Conservation (phyloP, 2,888 invertebrate species). For the Perizoma affinitatum region DNA sequence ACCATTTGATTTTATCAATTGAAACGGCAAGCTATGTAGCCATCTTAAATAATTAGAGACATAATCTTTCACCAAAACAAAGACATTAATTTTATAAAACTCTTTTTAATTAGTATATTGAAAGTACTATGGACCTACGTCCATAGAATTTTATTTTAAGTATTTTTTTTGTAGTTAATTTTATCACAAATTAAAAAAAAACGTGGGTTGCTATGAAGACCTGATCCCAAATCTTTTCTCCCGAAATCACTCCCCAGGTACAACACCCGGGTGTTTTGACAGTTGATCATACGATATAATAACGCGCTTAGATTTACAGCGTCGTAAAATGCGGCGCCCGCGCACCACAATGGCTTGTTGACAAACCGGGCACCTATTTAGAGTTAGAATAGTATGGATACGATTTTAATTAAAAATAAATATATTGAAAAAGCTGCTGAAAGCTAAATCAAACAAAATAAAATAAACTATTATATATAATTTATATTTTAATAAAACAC, state of each 20-base stretch:
- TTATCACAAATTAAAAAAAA: too few relatives aligned
- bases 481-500: too few relatives aligned
- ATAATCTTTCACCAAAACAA: too few relatives aligned
- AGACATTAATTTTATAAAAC: too few relatives aligned
- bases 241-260: conserved; percentile 28
- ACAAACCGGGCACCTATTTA: conserved; percentile 53
- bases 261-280: conserved; percentile 60
- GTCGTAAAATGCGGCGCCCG: conserved; percentile 67
- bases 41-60: too few relatives aligned
- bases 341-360: conserved; percentile 58
- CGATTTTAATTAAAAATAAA: not conserved
- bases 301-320: conserved; percentile 69
- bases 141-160: too few relatives aligned
- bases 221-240: not conserved
- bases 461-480: too few relatives aligned
- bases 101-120: too few relatives aligned
- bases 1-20: conserved; percentile 25
- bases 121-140: too few relatives aligned
- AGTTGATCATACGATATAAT: conserved; percentile 63
- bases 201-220: conserved; percentile 1
- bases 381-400: conserved; percentile 42
- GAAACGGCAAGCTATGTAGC: conserved; percentile 25
- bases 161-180: too few relatives aligned
- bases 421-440: too few relatives aligned
- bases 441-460: too few relatives aligned